Evolutionary conservation across 1,140 invertebrate species (phyloP), one percentile per base, ranked within the genome.

Genomic region (Cecropterus lyciades): DNA sequence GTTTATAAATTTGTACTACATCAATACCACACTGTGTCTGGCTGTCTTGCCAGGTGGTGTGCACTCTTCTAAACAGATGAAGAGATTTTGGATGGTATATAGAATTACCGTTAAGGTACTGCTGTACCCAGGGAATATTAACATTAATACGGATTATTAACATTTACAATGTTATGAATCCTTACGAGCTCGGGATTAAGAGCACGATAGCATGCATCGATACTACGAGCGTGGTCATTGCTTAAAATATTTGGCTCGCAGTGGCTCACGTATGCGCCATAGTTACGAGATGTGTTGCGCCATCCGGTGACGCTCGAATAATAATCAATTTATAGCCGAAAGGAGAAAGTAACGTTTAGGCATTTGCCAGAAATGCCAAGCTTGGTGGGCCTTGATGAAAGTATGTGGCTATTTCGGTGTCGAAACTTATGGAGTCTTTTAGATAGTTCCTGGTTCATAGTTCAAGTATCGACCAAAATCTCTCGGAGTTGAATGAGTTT

Each of bases 271-370:
- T 49, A 15, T 45, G 55, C 55, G 40, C 17, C 55, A 45, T 10
- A 27, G 27, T 60, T 48, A 37, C 43, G 56, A 17, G 56, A 46
- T 48, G 13, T n/a, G 33, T 69, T 73, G 48, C 64, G 63, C 52
- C 67, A 66, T 51, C 20, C 40, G 10, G 49, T 33, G 65, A n/a
- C 68, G 72, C 51, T 53, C 46, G 69, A 66, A 72, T 69, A 48
- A 59, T 65, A 67, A 75, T 71, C 60, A 66, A 74, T 70, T 64
- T 51, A 67, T 70, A 69, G 62, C 49, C 56, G 56, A 60, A 60
- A 53, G 53, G 62, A 65, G 55, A 64, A 56, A 60, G 57, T 37
- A 13, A 13, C 20, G 33, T 33, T 59, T 48, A 60, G 45, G 27
- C 42, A 60, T 60, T 60, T 60, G 45, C 24, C 57, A 60, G 43